Percentiles rank a stretch among this genome's conserved stretches.
phyloP scores from a whole-genome alignment of 2,797 vertebrate species.

The Alectoris magna region DNA sequence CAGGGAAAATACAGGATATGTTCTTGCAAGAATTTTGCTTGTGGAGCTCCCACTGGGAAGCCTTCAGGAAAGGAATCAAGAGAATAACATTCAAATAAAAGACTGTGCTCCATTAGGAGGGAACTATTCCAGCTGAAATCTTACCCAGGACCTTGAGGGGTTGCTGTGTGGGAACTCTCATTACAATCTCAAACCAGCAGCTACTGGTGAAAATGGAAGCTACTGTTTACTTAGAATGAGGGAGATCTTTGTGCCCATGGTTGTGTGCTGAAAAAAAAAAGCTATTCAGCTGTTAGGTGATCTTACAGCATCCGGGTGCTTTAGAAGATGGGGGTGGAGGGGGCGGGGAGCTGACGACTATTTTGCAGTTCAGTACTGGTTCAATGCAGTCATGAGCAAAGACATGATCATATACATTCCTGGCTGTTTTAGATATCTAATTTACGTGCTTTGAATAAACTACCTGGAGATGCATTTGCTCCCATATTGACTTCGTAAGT shows the following conservation, averaged over 20 bases:
- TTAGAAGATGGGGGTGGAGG: slow-evolving; percentile 7
- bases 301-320: slow-evolving; percentile 27
- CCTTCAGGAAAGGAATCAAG: slow-evolving; percentile 21
- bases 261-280: slow-evolving; percentile 4
- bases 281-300: slow-evolving; percentile 44
- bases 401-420: neutral
- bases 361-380: neutral
- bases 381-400: neutral
- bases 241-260: slow-evolving; percentile 51
- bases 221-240: slow-evolving; percentile 58
- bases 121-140: slow-evolving; percentile 63
- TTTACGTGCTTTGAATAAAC: neutral
- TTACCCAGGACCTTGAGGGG: slow-evolving; percentile 56
- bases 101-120: neutral
- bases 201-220: slow-evolving; percentile 57
- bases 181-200: slow-evolving; percentile 21
- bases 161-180: slow-evolving; percentile 54
- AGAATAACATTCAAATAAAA: slow-evolving; percentile 52
- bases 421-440: neutral
- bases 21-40: slow-evolving; percentile 17
- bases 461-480: neutral
- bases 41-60: slow-evolving; percentile 24
- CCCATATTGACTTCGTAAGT: neutral
- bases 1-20: slow-evolving; percentile 19
- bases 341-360: neutral